Base-by-base conservation (phyloP, 2,797 vertebrate genomes). In the Pangasius krempfi region DNA sequence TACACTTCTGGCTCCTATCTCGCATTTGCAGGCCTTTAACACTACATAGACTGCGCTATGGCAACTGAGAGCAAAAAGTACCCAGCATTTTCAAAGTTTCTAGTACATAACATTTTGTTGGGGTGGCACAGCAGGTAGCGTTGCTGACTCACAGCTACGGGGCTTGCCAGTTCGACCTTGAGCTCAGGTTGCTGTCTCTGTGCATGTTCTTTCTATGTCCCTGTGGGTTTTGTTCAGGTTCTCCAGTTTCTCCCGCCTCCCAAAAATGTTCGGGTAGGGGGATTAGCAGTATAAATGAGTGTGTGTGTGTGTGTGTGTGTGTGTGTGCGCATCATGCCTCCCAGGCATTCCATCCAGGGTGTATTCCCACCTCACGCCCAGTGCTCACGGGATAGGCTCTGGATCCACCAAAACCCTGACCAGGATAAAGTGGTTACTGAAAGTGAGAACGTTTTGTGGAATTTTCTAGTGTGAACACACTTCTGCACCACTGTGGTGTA, bases 1-100 rank as follows among this genome's bases (percentile, higher is more conserved):
- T 68, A 84, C 62, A 84, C 60, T 30, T 84, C 44, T 20, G 14
- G 25, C 62, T 84, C 60, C 62, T 68, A 68, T 68, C 82, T 68
- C 13, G 13, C 62, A 22, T 68, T 50, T 14, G 27, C 44, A 52
- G 62, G 62, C 82, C 16, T 25, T 82, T 30, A 50, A 16, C 25
- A n/a, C 44, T 30, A 66, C 60, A 66, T 30, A 50, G 30, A 50
- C 3, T 25, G 56, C 4, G 0, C 12, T 47, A 47, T 20, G 40
- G 37, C 27, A 84, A 16, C 81, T 84, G 25, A 30, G 56, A 84
- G 62, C 27, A 84, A 50, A 66, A 50, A 68, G 58, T 66, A 50
- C 40, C 1, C 1, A 68, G 16, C 1, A 5, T 84, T 50, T 66
- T 50, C 40, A 82, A 64, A 83, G 8, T 50, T 62, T 82, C 22